phyloP scores from a whole-genome alignment of 2,888 invertebrate species.

The Xanthorhoe spadicearia region DNA sequence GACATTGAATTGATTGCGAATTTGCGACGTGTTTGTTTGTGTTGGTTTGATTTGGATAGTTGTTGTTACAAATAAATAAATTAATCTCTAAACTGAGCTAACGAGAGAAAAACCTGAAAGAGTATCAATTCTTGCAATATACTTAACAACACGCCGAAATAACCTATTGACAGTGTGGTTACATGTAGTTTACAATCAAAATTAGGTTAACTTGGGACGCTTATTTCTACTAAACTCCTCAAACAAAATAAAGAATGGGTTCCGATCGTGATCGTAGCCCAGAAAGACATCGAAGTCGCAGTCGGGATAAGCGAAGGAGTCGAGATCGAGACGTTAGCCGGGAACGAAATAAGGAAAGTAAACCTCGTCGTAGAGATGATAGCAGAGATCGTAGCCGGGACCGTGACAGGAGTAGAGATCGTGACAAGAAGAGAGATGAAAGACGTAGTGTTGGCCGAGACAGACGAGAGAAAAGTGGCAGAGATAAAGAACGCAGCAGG shows the following conservation, averaged over 20 bases:
- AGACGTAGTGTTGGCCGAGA: constrained; percentile 39
- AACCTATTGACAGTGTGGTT: no score
- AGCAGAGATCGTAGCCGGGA: constrained; percentile 20
- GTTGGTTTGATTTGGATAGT: no score
- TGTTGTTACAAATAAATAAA: no score
- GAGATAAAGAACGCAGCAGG: constrained; percentile 6
- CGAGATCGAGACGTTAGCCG: constrained; percentile 43
- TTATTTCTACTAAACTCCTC: background rate
- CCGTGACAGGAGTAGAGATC: constrained; percentile 24
- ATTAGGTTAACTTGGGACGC: no score
- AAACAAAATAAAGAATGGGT: constrained; percentile 12
- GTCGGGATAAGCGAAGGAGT: constrained; percentile 47
- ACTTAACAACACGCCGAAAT: no score
- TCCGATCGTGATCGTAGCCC: constrained; percentile 53
- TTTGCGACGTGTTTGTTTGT: no score
- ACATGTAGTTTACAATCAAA: no score
- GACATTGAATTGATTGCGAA: no score
- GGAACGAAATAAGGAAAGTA: constrained; percentile 41
- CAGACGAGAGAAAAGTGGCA: constrained; percentile 40
- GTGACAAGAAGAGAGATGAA: constrained; percentile 38
- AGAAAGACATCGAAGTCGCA: constrained; percentile 51
- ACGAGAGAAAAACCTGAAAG: no score
- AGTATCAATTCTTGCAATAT: no score
- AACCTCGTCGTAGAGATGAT: constrained; percentile 26
- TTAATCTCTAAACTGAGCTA: no score